These are phyloP conservation scores for Perca schrenkii DNA, from an alignment of 2,113 vertebrate species.

Conservation along the genomic window DNA sequence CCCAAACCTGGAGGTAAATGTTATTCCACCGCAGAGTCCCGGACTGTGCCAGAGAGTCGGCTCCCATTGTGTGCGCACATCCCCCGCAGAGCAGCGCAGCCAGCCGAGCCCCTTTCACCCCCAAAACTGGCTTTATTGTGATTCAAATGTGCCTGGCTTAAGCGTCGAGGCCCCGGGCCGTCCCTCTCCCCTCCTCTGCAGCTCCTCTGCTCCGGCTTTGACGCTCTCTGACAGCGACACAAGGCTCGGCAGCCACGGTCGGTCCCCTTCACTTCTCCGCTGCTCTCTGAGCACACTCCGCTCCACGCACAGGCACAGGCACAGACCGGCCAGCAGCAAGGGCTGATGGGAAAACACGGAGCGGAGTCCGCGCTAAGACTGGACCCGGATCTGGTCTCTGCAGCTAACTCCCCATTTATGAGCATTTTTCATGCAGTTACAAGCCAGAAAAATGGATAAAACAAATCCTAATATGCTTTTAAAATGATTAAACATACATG, in stretches of 20 bases:
- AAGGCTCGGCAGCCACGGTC: conserved; percentile 13
- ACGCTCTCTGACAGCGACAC: conserved; percentile 27
- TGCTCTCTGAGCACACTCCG: conserved; percentile 13
- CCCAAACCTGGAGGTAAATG: too few species aligned
- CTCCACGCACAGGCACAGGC: conserved; percentile 8
- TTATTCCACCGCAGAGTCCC: too few species aligned
- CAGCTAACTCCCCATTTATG: too few species aligned
- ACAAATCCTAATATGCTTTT: too few species aligned
- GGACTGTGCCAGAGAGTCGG: too few species aligned
- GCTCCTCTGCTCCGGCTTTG: neutral
- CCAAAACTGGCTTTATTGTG: neutral
- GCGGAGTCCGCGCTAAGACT: conserved; percentile 13
- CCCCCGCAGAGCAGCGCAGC: neutral
- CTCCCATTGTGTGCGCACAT: neutral
- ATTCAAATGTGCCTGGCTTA: neutral
- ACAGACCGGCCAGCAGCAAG: neutral
- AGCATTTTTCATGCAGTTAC: too few species aligned
- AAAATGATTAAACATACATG: too few species aligned
- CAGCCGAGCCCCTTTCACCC: neutral
- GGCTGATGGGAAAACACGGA: conserved; percentile 62
- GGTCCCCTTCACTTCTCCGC: conserved; percentile 30
- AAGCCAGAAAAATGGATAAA: too few species aligned
- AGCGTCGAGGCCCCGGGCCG: neutral
- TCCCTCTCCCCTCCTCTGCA: neutral
- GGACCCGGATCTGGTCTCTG: neutral